A percentile compares a stretch with the other conserved stretches of the same genome.
phyloP scores from a whole-genome alignment of 2,797 vertebrate genomes.

The Bucorvus abyssinicus region DNA sequence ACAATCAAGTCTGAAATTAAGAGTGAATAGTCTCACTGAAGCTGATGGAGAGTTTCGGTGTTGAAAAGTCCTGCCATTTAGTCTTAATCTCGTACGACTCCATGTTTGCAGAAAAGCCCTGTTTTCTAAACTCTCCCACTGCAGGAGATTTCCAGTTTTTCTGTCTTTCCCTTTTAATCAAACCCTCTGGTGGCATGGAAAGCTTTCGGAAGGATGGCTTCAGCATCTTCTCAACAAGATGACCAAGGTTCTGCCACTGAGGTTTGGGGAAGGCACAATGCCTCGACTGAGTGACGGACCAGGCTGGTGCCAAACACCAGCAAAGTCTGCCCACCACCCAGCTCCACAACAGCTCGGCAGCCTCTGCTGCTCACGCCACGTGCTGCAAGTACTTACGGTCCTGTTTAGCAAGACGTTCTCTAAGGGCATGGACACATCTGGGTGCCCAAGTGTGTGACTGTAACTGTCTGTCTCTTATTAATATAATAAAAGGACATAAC shows the following conservation, averaged over 20 bases:
- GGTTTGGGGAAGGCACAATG: not conserved
- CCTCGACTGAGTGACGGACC: not conserved
- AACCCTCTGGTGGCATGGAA: not conserved
- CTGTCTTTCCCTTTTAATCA: not conserved
- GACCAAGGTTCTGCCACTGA: not conserved
- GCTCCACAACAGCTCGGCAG: not conserved
- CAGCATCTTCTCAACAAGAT: not conserved
- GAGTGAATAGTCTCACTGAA: slow-evolving; percentile 23
- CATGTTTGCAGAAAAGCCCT: not conserved
- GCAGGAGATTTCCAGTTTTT: not conserved
- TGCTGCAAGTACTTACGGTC: not conserved
- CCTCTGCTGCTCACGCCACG: fast-evolving
- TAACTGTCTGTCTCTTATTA: not conserved
- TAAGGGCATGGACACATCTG: not conserved
- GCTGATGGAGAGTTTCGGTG: not conserved
- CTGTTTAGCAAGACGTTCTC: not conserved
- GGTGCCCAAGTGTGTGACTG: not conserved
- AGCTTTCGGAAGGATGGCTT: not conserved
- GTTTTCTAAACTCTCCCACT: not conserved
- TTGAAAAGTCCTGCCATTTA: not conserved
- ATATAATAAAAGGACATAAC: slow-evolving; percentile 4
- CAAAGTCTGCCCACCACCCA: not conserved
- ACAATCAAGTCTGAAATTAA: not conserved
- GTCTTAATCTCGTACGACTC: not conserved
- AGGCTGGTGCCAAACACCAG: not conserved